phyloP scores from a whole-genome alignment of 2,797 vertebrate species.

The Steatocranus sp. region DNA sequence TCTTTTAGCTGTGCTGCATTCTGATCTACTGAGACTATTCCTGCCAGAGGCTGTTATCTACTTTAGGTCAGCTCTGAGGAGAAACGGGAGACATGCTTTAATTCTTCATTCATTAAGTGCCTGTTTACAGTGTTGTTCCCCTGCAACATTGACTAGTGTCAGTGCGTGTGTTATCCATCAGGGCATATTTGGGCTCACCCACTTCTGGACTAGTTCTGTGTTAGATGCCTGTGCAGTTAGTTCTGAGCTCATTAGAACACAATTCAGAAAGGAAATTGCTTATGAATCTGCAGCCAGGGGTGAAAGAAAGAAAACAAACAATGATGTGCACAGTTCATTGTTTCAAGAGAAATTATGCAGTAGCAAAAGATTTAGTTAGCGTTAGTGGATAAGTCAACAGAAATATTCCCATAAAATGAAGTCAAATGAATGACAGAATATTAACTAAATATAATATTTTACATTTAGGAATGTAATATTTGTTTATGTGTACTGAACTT shows the following conservation, averaged over 20 bases:
- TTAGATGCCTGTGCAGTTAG: neutral
- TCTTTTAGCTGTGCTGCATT: neutral
- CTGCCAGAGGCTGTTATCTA: neutral
- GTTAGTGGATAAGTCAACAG: neutral
- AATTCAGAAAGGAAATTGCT: slow-evolving; percentile 28
- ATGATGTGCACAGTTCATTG: neutral
- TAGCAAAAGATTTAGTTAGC: neutral
- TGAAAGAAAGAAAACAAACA: slow-evolving; percentile 12
- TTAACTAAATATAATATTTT: neutral
- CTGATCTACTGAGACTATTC: neutral
- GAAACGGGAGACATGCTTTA: neutral
- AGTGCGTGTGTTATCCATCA: neutral
- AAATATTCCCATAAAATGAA: neutral
- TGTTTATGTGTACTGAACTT: neutral
- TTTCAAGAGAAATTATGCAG: neutral
- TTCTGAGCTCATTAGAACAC: slow-evolving; percentile 28
- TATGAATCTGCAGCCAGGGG: neutral
- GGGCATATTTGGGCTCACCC: neutral
- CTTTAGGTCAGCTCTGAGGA: neutral
- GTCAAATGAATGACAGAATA: neutral
- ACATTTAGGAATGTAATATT: neutral
- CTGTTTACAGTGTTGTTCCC: neutral
- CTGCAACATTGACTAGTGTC: neutral
- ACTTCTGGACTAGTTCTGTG: neutral
- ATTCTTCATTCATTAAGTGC: neutral